These are phyloP conservation scores for Dasysyrphus tricinctus DNA, from an alignment of 2,888 invertebrate genomes.

Conservation along the genomic window DNA sequence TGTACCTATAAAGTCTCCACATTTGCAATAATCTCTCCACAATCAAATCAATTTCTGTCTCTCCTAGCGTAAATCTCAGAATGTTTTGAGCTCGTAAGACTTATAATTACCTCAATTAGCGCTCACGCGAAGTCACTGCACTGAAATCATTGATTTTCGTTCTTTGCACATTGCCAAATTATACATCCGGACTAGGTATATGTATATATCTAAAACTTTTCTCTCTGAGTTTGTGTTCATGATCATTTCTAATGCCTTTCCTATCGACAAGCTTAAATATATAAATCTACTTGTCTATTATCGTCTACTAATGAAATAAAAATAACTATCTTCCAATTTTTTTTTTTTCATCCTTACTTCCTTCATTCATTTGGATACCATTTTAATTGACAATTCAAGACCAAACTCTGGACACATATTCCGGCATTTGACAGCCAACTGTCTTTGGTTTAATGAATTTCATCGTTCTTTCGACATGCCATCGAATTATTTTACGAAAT, in stretches of 20 bases:
- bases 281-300: constrained; percentile 32
- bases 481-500: constrained; percentile 51
- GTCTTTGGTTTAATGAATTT: constrained; percentile 35
- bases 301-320: constrained; percentile 19
- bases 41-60: not conserved
- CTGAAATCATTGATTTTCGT: not conserved
- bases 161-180: not conserved
- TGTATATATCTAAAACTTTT: not conserved
- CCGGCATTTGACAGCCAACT: constrained; percentile 51
- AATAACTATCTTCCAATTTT: not conserved
- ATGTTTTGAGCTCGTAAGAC: not conserved
- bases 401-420: constrained; percentile 48
- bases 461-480: constrained; percentile 21
- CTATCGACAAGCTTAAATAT: not conserved
- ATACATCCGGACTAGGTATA: not conserved
- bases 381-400: constrained; percentile 58
- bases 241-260: not conserved
- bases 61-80: not conserved
- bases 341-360: not conserved
- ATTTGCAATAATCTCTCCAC: too few species aligned
- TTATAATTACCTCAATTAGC: constrained; percentile 2
- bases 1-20: too few species aligned
- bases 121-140: not conserved
- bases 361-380: constrained; percentile 2
- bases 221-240: not conserved